Conservation (phyloP, 2,797 vertebrate genomes). For the Lagothrix lagotricha region DNA sequence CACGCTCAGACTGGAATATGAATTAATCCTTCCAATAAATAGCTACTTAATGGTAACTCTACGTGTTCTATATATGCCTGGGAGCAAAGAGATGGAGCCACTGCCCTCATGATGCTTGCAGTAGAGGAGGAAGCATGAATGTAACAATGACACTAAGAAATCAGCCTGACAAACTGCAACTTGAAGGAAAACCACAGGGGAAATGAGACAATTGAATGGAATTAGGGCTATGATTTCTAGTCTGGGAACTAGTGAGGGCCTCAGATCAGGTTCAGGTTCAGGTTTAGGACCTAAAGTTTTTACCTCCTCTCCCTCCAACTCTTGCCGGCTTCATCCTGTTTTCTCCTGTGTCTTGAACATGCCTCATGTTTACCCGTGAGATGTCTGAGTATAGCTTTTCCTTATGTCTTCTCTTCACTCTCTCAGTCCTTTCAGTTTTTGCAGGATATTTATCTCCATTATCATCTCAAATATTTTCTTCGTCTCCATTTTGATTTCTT, state of each 20-base stretch:
- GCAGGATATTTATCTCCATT: background rate
- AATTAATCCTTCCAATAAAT: too few species aligned
- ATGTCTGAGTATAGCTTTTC: background rate
- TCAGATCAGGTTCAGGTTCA: background rate
- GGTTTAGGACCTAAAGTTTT: background rate
- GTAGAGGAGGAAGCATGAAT: background rate
- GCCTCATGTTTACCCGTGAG: background rate
- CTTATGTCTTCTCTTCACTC: background rate
- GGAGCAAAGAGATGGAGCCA: background rate
- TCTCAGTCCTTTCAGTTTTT: background rate
- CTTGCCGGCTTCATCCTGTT: background rate
- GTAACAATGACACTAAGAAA: background rate
- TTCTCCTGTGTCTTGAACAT: background rate
- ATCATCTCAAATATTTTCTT: background rate
- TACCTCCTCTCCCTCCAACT: background rate
- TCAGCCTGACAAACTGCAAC: background rate
- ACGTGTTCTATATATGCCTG: background rate
- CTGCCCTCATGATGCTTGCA: background rate
- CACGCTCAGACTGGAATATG: background rate
- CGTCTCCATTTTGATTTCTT: background rate
- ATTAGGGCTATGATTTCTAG: background rate
- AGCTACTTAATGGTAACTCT: background rate
- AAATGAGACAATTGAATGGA: background rate
- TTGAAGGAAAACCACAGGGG: background rate
- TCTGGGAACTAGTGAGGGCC: too few species aligned